Percentiles rank a stretch among this genome's conserved stretches.
These are phyloP conservation scores for Xerus inauris DNA, from an alignment of 2,113 vertebrate genomes.

Conservation along the genomic window DNA sequence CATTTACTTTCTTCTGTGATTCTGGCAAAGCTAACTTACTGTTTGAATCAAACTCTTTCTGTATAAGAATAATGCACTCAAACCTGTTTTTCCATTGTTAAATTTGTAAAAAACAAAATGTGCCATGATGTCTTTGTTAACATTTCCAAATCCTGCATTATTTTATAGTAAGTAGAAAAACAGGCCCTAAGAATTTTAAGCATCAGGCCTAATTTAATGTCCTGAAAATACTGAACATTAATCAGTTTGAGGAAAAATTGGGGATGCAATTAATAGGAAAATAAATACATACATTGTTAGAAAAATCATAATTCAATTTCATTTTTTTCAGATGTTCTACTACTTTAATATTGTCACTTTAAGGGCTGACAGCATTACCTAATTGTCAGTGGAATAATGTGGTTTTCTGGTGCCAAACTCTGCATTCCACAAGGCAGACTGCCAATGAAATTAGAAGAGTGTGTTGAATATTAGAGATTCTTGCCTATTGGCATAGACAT, in stretches of 20 bases:
- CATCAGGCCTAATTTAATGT: neutral
- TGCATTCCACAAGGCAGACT: conserved; percentile 49
- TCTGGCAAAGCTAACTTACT: neutral
- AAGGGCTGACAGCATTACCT: neutral
- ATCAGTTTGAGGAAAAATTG: neutral
- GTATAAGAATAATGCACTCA: neutral
- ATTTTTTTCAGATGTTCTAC: neutral
- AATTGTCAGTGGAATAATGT: conserved; percentile 51
- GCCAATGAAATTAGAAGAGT: neutral
- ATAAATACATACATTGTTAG: neutral
- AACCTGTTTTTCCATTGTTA: neutral
- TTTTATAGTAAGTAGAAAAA: neutral
- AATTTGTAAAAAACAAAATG: conserved; percentile 6
- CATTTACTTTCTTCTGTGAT: neutral
- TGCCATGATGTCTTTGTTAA: neutral
- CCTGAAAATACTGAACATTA: neutral
- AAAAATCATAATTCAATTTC: conserved; percentile 1
- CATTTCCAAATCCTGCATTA: neutral
- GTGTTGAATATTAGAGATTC: conserved; percentile 64
- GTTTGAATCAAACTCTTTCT: neutral
- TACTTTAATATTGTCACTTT: conserved; percentile 37
- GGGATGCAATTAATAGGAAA: neutral
- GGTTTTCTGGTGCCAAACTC: conserved; percentile 34
- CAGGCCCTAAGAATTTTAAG: neutral
- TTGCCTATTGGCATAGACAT: conserved; percentile 27